Evolutionary conservation across 2,113 vertebrate species (phyloP).

Genomic region (Hypanus sabinus): DNA sequence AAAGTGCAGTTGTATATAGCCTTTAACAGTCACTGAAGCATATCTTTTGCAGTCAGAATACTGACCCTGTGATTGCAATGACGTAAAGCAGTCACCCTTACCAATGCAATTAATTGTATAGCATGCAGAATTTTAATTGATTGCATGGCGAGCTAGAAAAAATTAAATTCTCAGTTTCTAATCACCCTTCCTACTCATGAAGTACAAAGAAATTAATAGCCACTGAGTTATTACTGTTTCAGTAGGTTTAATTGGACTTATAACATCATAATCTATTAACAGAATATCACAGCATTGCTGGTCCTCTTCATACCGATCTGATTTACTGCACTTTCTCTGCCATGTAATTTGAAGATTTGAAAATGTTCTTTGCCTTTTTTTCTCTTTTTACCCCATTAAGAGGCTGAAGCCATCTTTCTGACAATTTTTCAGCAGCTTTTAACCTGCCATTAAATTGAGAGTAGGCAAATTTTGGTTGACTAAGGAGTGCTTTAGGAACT

Average conservation of each 20-base stretch:
- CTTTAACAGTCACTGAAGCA: not conserved
- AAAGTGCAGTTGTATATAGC: not conserved
- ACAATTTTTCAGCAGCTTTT: not conserved
- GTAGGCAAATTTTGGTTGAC: too few species aligned
- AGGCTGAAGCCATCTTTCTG: not conserved
- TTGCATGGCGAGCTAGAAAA: not conserved
- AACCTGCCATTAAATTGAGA: not conserved
- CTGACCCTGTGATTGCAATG: not conserved
- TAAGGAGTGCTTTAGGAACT: too few species aligned
- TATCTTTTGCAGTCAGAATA: not conserved
- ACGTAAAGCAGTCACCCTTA: not conserved
- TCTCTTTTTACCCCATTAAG: too few species aligned
- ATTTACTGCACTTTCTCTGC: not conserved
- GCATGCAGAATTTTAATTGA: not conserved
- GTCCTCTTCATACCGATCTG: not conserved
- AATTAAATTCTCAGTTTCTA: not conserved
- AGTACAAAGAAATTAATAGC: not conserved
- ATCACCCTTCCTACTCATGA: not conserved
- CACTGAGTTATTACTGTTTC: slow-evolving; percentile 12
- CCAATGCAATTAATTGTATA: not conserved
- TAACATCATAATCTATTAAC: not conserved
- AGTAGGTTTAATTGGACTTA: not conserved
- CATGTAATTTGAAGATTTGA: not conserved
- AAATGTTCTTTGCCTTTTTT: not conserved
- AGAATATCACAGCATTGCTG: not conserved